phyloP scores from a whole-genome alignment of 2,888 invertebrate genomes.

The Drosophila anomalata region DNA sequence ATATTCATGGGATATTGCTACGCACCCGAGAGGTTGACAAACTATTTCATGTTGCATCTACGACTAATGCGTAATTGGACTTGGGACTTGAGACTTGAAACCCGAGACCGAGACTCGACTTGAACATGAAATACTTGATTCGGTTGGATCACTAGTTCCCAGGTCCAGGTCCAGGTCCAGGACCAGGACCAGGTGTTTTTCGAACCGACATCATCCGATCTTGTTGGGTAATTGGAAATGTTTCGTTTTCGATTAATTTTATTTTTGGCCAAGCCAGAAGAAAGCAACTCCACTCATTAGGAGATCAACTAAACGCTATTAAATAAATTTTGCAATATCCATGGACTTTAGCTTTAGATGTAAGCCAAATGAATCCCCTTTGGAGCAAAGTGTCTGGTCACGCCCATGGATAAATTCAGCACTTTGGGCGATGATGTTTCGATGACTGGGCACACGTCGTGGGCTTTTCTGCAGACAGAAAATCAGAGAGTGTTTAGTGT shows the following conservation, averaged over 20 bases:
- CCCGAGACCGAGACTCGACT: conserved; percentile 23
- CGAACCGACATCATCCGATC: conserved; percentile 7
- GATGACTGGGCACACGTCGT: conserved; percentile 49
- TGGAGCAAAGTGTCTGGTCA: background rate
- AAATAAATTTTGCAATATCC: background rate
- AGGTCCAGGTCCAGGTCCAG: background rate
- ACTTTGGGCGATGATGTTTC: conserved; percentile 23
- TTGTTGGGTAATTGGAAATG: conserved; percentile 10
- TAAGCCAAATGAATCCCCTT: background rate
- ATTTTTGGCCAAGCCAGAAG: conserved; percentile 14
- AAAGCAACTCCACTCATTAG: conserved; percentile 18
- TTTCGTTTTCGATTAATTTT: background rate
- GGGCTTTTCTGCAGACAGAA: conserved; percentile 10
- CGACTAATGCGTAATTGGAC: conserved; percentile 31
- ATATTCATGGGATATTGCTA: background rate
- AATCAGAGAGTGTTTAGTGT: conserved; percentile 6
- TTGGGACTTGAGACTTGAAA: conserved; percentile 22
- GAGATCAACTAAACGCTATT: conserved; percentile 16
- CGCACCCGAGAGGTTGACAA: conserved; percentile 19
- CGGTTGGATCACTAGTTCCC: background rate
- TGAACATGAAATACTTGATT: conserved; percentile 40
- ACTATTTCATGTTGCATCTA: conserved; percentile 26
- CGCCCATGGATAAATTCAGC: conserved; percentile 14
- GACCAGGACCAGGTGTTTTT: background rate
- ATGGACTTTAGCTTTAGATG: background rate